Evolutionary conservation across 2,113 vertebrate species (phyloP).

Genomic region (Petaurus breviceps): DNA sequence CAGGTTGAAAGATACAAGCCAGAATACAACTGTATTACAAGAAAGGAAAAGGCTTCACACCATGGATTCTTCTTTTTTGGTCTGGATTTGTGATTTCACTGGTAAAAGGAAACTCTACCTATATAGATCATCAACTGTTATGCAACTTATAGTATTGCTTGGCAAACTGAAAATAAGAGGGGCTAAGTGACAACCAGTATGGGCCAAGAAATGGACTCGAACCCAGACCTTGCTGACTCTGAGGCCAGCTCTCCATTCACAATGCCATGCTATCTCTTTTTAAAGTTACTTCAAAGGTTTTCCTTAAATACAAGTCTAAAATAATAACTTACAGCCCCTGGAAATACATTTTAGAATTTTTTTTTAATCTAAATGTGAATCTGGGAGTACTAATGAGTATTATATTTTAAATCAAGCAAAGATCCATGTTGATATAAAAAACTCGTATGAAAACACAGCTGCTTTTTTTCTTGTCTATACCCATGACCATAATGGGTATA

Average conservation of each 20-base stretch:
- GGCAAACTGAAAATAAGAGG: not conserved
- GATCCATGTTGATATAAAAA: not conserved
- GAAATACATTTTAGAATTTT: not conserved
- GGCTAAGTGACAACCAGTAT: not conserved
- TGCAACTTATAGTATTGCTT: not conserved
- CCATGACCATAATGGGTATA: not conserved
- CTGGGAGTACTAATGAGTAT: not conserved
- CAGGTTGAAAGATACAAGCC: not conserved
- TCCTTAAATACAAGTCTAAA: not conserved
- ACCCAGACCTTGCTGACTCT: too few relatives aligned
- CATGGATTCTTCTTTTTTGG: not conserved
- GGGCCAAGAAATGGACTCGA: not conserved
- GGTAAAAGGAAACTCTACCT: not conserved
- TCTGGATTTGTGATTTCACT: not conserved
- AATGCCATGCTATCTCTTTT: not conserved
- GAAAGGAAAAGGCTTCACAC: not conserved
- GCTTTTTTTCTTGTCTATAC: not conserved
- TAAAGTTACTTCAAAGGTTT: not conserved
- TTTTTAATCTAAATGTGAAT: not conserved
- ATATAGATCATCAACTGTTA: not conserved
- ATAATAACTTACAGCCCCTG: not conserved
- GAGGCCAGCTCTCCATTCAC: not conserved
- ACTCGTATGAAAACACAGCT: not conserved
- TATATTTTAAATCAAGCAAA: not conserved
- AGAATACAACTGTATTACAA: not conserved